Evolutionary conservation across 2,797 vertebrate genomes (phyloP), one percentile per base, ranked within the genome.

Genomic region (Notolabrus celidotus): DNA sequence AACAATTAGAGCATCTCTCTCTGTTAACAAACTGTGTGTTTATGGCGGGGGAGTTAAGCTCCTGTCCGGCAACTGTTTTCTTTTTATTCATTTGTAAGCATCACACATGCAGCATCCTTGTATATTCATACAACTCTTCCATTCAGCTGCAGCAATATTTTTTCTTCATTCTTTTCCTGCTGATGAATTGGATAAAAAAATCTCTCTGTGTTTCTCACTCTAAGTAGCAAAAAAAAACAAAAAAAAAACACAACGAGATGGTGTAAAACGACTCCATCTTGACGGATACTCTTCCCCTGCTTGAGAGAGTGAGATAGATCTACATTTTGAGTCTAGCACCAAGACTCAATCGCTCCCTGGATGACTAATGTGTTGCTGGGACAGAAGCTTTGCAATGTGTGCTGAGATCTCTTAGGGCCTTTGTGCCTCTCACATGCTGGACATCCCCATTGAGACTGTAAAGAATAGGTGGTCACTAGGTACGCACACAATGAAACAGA

Each of bases 391-490:
- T 82, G 93, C 93, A 92, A 93, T 93, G 94, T 89, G 93, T 90
- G 92, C 77, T 56, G 90, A 89, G 88, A 91, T 91, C 83, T 86
- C 86, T 51, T 74, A 52, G 86, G 85, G 82, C 86, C 91, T 95
- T 95, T 95, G 94, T 95, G 89, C 87, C 71, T 87, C 91, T 88
- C 90, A 85, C 85, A 92, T 92, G 93, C 92, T 91, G 95, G 83
- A 89, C 91, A 90, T 93, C 83, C 83, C 93, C 92, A 95, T 96
- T 94, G 94, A 95, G 94, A 94, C 90, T 88, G 90, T 92, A 91
- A 90, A 96, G 92, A 96, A 96, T 95, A 96, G 94, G 93, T 96
- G 95, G 94, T 93, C 94, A 93, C 89, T 94, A 94, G 95, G 94
- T 96, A 94, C 90, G 94, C 93, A 93, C 92, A 94, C 88, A 92